A percentile compares a stretch with the other conserved stretches of the same genome.
These are phyloP conservation scores for Callitettix versicolor DNA, from an alignment of 1,140 invertebrate species.

Conservation along the genomic window DNA sequence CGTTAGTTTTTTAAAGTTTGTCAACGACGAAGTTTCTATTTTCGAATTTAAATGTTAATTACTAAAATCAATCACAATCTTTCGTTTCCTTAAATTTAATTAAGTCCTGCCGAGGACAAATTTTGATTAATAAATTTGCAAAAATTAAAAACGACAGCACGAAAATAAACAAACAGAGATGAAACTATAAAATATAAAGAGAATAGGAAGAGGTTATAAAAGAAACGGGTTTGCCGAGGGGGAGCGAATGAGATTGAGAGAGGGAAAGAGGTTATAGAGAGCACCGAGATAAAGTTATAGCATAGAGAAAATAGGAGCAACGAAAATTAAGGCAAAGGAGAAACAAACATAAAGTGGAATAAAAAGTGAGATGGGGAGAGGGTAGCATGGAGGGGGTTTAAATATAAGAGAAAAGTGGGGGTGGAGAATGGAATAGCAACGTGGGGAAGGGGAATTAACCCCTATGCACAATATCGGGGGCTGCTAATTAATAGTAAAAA, in stretches of 20 bases:
- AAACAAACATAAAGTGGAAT: not conserved
- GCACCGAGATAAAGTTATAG: too few relatives aligned
- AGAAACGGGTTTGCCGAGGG: not conserved
- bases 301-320: not conserved
- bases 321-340: not conserved
- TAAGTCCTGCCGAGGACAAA: too few relatives aligned
- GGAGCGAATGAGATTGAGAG: not conserved
- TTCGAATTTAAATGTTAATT: too few relatives aligned
- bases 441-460: not conserved
- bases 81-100: too few relatives aligned
- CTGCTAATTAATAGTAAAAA: too few relatives aligned
- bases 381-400: not conserved
- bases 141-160: not conserved
- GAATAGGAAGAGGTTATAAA: not conserved
- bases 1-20: too few relatives aligned
- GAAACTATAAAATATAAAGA: not conserved
- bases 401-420: not conserved
- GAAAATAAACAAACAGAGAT: not conserved
- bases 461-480: too few relatives aligned
- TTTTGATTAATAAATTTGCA: not conserved
- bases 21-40: too few relatives aligned
- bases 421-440: not conserved
- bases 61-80: too few relatives aligned
- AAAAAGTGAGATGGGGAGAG: not conserved
- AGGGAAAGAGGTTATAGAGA: not conserved